Conservation (phyloP, 2,888 invertebrate genomes). For the Meganola albula region DNA sequence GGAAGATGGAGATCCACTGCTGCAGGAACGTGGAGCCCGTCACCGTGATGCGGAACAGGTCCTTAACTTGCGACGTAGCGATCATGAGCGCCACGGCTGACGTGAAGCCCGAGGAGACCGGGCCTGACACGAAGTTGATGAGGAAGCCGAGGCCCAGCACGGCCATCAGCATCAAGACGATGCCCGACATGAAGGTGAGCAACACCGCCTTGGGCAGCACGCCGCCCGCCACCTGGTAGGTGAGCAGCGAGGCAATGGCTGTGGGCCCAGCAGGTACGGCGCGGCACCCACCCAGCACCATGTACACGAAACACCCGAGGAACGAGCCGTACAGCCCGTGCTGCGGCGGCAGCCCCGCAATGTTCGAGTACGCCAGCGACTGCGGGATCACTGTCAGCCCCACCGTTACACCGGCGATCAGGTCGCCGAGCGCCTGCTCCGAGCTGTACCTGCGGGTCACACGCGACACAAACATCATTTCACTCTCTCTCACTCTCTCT, state of each 20-base stretch:
- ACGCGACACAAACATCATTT: too few species aligned
- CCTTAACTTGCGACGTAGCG: constrained; percentile 92
- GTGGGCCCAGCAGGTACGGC: constrained; percentile 96
- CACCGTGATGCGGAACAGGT: constrained; percentile 85
- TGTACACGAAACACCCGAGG: constrained; percentile 93
- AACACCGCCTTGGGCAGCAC: constrained; percentile 84
- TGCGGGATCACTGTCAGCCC: constrained; percentile 96
- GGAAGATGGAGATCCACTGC: constrained; percentile 85
- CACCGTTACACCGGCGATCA: constrained; percentile 94
- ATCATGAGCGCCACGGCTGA: constrained; percentile 94
- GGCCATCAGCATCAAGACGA: constrained; percentile 88
- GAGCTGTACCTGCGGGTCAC: constrained; percentile 74
- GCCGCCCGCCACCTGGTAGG: constrained; percentile 85
- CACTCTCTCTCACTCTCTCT: too few species aligned
- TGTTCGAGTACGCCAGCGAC: constrained; percentile 88
- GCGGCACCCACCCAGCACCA: constrained; percentile 93
- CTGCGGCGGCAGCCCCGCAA: constrained; percentile 88
- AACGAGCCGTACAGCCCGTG: constrained; percentile 97
- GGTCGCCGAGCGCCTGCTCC: constrained; percentile 87
- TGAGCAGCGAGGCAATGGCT: constrained; percentile 92
- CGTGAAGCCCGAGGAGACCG: constrained; percentile 93
- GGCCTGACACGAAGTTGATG: constrained; percentile 93
- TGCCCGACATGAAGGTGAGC: constrained; percentile 84
- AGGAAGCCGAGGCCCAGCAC: constrained; percentile 90
- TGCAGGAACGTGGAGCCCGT: constrained; percentile 86